Evolutionary conservation across 2,797 vertebrate genomes (phyloP).

Genomic region (Sebastes steindachneri): DNA sequence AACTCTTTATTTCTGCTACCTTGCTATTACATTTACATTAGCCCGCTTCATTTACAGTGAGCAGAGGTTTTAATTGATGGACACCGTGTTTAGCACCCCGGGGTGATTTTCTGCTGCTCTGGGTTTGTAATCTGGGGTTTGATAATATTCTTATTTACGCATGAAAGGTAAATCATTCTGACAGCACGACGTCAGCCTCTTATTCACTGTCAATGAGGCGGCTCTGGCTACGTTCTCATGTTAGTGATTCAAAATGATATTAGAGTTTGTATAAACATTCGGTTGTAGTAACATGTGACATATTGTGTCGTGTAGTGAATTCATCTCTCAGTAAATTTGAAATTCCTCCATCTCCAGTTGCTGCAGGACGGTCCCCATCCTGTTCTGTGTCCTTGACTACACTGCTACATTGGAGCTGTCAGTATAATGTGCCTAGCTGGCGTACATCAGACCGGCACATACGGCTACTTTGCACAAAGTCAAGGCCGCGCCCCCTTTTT

Average conservation of each 20-base stretch:
- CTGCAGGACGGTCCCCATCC: conserved; percentile 12
- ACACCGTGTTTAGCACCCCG: neutral
- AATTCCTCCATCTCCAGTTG: conserved; percentile 23
- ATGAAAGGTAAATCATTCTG: neutral
- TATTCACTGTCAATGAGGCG: conserved; percentile 1
- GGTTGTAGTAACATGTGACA: conserved; percentile 9
- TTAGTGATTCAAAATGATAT: neutral
- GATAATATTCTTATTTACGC: neutral
- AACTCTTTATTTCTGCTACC: neutral
- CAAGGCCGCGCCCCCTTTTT: too few species aligned
- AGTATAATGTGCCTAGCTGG: conserved; percentile 21
- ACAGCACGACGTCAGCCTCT: neutral
- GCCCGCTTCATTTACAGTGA: conserved; percentile 28
- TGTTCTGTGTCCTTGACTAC: conserved; percentile 5
- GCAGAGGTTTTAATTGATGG: neutral
- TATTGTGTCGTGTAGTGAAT: neutral
- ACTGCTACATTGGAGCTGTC: conserved; percentile 60
- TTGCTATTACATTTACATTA: neutral
- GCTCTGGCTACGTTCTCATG: neutral
- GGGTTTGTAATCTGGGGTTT: neutral
- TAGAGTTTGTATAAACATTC: neutral
- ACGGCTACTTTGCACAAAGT: too few species aligned
- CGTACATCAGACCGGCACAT: too few species aligned
- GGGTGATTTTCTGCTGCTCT: neutral
- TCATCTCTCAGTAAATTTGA: neutral